Percentiles rank a stretch among this genome's conserved stretches.
phyloP scores from a whole-genome alignment of 2,797 vertebrate species.

The Mastacembelus armatus region DNA sequence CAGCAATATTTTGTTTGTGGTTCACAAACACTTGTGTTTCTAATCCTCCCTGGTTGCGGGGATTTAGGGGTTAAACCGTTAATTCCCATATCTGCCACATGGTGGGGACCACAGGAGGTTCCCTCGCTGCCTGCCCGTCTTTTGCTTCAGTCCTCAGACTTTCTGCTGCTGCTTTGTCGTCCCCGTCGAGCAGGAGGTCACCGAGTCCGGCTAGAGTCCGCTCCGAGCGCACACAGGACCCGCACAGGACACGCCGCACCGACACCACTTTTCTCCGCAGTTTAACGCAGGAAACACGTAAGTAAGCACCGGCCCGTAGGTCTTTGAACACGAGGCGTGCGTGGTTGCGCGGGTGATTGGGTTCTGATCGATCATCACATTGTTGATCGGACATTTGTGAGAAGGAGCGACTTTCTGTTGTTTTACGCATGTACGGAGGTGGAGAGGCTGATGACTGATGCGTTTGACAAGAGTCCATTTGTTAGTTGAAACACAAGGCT shows the following conservation, averaged over 20 bases:
- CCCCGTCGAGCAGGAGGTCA: constrained; percentile 18
- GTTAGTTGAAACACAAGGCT: no score
- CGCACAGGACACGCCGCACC: background rate
- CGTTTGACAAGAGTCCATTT: no score
- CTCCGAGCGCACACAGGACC: constrained; percentile 8
- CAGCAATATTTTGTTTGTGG: no score
- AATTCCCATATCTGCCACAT: constrained; percentile 37
- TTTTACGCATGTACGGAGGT: accelerated
- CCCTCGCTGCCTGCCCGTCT: background rate
- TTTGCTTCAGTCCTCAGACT: background rate
- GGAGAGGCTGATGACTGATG: constrained; percentile 4
- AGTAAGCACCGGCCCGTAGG: constrained; percentile 22
- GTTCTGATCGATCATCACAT: background rate
- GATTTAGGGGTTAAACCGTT: constrained; percentile 32
- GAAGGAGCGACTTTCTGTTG: background rate
- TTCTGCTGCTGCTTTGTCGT: constrained; percentile 26
- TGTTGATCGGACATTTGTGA: background rate
- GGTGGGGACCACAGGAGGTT: constrained; percentile 44
- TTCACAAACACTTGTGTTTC: background rate
- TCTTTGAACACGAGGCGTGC: constrained; percentile 13
- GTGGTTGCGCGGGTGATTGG: background rate
- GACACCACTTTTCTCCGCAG: constrained; percentile 5
- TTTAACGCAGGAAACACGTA: constrained; percentile 37
- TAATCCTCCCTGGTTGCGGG: constrained; percentile 9
- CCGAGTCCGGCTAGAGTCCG: constrained; percentile 20